Percentiles rank a stretch among this genome's conserved stretches.
Conservation (phyloP, 2,888 invertebrate species). For the Macropis europaea region DNA sequence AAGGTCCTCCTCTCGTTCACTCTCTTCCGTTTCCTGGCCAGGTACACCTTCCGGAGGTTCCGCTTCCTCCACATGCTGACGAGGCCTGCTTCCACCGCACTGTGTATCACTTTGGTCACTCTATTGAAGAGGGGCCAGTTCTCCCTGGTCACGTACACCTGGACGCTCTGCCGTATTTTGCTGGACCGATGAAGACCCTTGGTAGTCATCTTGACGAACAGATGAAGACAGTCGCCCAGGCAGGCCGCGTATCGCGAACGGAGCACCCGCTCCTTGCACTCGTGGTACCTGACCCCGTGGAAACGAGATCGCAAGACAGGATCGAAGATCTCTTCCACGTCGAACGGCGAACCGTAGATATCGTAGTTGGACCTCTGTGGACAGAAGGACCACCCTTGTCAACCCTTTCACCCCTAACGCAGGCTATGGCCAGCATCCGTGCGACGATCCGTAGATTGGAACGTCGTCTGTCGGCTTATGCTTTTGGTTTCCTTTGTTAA, state of each 20-base stretch:
- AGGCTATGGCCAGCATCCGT: too few relatives aligned
- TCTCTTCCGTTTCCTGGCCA: not conserved
- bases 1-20: not conserved
- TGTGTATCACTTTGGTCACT: conserved; percentile 38
- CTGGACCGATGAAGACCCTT: conserved; percentile 30
- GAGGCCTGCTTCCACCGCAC: conserved; percentile 45
- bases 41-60: not conserved
- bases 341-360: conserved; percentile 30
- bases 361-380: conserved; percentile 24
- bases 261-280: conserved; percentile 36
- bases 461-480: too few relatives aligned
- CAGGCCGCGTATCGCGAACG: conserved; percentile 24
- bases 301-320: conserved; percentile 21
- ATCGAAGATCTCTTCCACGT: conserved; percentile 11
- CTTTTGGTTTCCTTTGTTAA: too few relatives aligned
- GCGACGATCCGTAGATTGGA: too few relatives aligned
- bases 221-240: conserved; percentile 45
- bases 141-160: conserved; percentile 44
- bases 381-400: not conserved
- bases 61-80: conserved; percentile 29
- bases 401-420: too few relatives aligned
- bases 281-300: conserved; percentile 14
- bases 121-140: conserved; percentile 55
- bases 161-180: conserved; percentile 10
- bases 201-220: conserved; percentile 6